These are phyloP conservation scores for Alosa sapidissima DNA, from an alignment of 2,797 vertebrate species.

Conservation along the genomic window DNA sequence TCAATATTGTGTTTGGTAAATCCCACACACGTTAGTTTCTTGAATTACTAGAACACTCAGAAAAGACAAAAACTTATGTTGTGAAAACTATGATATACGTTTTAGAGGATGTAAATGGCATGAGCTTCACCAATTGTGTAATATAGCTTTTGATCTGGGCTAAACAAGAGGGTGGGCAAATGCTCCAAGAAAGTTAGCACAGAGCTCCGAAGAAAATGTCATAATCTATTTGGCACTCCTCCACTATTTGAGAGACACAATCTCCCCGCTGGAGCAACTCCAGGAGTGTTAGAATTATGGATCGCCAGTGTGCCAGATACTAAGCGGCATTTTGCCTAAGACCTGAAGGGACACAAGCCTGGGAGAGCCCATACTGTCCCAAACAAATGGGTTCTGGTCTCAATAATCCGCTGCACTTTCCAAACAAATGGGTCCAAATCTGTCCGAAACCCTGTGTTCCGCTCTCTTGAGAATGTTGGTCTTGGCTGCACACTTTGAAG, in stretches of 20 bases:
- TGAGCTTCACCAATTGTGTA: neutral
- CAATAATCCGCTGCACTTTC: conserved; percentile 51
- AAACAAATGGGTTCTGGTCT: conserved; percentile 50
- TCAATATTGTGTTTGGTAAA: neutral
- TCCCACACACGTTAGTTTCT: neutral
- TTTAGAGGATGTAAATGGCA: neutral
- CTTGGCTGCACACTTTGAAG: conserved; percentile 31
- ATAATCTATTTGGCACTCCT: conserved; percentile 33
- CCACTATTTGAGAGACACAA: conserved; percentile 27
- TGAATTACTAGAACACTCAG: neutral
- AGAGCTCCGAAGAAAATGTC: conserved; percentile 36
- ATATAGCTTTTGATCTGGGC: conserved; percentile 10
- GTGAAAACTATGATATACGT: neutral
- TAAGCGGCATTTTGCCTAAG: conserved; percentile 50
- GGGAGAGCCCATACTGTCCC: conserved; percentile 31
- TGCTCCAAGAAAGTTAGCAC: conserved; percentile 30
- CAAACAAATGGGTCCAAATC: conserved; percentile 51
- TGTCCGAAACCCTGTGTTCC: conserved; percentile 37
- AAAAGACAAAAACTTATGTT: neutral
- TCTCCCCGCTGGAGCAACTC: conserved; percentile 31
- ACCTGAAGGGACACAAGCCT: conserved; percentile 35
- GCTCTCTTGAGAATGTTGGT: conserved; percentile 33
- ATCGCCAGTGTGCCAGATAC: conserved; percentile 42
- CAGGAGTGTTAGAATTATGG: conserved; percentile 37
- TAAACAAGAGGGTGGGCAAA: neutral